These are phyloP conservation scores for Illadopsis cleaveri DNA, from an alignment of 2,113 vertebrate genomes.

Conservation along the genomic window DNA sequence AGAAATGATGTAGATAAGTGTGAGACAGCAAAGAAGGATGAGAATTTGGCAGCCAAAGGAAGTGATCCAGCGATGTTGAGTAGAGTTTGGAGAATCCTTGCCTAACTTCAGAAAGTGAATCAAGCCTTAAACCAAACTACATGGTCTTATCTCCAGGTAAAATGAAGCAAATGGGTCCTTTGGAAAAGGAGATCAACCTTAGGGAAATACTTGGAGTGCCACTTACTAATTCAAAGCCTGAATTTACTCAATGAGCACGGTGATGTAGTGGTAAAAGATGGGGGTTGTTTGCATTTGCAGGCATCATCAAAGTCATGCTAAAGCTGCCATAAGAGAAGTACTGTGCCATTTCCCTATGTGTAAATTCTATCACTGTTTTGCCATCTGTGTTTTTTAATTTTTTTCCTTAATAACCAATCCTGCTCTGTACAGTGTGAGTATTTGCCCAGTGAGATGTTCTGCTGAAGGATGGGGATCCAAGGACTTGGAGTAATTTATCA, in stretches of 20 bases:
- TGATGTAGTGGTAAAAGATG: background rate
- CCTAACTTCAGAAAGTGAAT: background rate
- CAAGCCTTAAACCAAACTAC: background rate
- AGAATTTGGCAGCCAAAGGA: background rate
- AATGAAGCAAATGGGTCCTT: background rate
- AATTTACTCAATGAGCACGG: background rate
- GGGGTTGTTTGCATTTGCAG: background rate
- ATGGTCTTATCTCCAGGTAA: background rate
- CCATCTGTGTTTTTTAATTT: background rate
- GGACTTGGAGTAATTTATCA: background rate
- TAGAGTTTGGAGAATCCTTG: background rate
- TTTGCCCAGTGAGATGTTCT: background rate
- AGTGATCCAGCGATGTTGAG: background rate
- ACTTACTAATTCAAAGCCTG: background rate
- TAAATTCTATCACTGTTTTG: background rate
- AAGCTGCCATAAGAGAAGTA: background rate
- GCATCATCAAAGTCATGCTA: background rate
- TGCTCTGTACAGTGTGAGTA: background rate
- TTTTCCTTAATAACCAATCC: background rate
- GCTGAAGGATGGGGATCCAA: background rate
- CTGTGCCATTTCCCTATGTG: background rate
- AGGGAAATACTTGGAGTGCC: background rate
- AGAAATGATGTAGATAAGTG: background rate
- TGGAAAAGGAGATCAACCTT: background rate
- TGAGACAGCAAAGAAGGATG: background rate